Evolutionary conservation across 1,140 invertebrate genomes (phyloP).

Genomic region (Arctopsyche grandis): DNA sequence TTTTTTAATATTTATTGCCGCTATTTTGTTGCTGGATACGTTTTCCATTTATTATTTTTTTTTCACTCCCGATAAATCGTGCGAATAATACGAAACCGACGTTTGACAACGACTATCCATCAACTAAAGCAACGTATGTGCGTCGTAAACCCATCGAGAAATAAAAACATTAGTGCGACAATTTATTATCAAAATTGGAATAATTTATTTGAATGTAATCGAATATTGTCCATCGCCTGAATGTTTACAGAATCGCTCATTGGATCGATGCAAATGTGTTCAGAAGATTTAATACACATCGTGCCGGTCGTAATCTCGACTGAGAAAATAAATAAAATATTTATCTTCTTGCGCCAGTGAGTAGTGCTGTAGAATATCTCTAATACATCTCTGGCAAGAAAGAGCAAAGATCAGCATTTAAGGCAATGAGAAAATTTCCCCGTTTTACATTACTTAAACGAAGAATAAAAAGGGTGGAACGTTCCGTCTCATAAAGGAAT

Average conservation of each 20-base stretch:
- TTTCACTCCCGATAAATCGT: conserved; percentile 17
- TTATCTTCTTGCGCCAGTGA: background rate
- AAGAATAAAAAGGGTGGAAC: background rate
- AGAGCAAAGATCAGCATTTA: conserved; percentile 14
- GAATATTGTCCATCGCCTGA: no score
- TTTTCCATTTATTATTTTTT: conserved; percentile 6
- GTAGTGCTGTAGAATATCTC: background rate
- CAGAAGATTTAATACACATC: no score
- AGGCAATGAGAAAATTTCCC: background rate
- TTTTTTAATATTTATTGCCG: conserved; percentile 40
- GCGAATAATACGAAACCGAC: conserved; percentile 31
- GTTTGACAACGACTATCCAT: conserved; percentile 35
- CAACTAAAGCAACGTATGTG: background rate
- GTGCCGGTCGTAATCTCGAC: background rate
- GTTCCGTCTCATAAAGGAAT: background rate
- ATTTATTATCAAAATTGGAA: no score
- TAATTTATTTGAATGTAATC: no score
- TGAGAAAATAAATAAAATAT: conserved; percentile 3
- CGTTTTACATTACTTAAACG: conserved; percentile 9
- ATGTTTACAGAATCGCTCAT: no score
- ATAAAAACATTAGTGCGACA: background rate
- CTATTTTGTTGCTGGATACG: conserved; percentile 36
- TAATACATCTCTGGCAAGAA: background rate
- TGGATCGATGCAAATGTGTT: no score
- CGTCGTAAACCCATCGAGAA: background rate